Base-by-base conservation (phyloP, 1,140 invertebrate genomes). In the Lepidotrigona ventralis region DNA sequence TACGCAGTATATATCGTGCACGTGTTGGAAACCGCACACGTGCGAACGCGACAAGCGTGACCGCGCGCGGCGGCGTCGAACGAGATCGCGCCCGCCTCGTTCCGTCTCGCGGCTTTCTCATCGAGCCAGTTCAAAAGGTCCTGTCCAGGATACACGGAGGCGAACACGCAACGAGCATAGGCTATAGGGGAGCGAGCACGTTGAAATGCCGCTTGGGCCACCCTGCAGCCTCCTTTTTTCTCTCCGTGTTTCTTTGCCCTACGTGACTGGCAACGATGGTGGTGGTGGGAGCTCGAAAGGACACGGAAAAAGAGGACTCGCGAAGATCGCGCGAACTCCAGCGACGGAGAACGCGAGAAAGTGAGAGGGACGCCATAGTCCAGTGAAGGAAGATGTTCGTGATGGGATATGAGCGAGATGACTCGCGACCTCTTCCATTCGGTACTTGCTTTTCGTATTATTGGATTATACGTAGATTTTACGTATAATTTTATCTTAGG, bases 121-220 rank as follows among this genome's bases (percentile, higher is more conserved):
- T 81, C 68, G 26, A 68, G 26, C 76, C 72, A 68, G 73, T 78
- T 78, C 85, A 78, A 84, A 70, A 85, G 79, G 75, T 85, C 79
- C 63, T 29, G 68, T 76, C 74, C n/a, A 29, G 60, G 53, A 72
- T 39, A 33, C 39, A 46, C 23, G 19, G 63, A 75, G 56, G 63
- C 29, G 66, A 54, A n/a, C 66, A 60, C 66, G 83, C 84, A 87
- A 79, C 68, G 53, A 78, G 79, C 71, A 56, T 75, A 58, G 75
- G 51, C 71, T 85, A 60, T 68, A 83, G 76, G 78, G 66, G 63
- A 80, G 83, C 83, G 81, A 79, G 6, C 39, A 46, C 54, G 74
- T 58, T 82, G 76, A 63, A 79, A 82, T 72, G 68, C 74, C 79
- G 68, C 9, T 46, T 8, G 33, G 56, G 39, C 56, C 56, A 33